Evolutionary conservation across 2,797 vertebrate species (phyloP).

Genomic region (Acipenser ruthenus): DNA sequence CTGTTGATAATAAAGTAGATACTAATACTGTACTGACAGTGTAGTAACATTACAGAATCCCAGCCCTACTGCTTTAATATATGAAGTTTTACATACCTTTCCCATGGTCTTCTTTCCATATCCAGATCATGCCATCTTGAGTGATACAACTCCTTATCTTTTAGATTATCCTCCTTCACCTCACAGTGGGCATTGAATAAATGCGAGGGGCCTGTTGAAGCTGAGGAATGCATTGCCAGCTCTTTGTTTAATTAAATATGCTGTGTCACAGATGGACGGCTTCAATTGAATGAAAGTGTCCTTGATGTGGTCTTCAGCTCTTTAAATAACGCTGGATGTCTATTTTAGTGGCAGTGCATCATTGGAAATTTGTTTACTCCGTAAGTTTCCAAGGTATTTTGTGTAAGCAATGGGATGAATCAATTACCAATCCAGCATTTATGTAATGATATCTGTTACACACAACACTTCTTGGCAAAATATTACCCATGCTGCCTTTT

Average conservation of each 20-base stretch:
- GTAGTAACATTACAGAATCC: too few relatives aligned
- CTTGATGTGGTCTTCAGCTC: constrained; percentile 15
- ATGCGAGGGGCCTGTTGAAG: constrained; percentile 22
- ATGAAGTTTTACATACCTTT: constrained; percentile 14
- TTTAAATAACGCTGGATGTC: constrained; percentile 31
- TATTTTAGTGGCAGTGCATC: constrained; percentile 36
- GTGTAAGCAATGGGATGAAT: constrained; percentile 17
- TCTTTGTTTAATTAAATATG: neutral
- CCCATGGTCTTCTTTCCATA: constrained; percentile 37
- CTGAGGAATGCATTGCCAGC: constrained; percentile 30
- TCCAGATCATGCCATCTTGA: constrained; percentile 36
- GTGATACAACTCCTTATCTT: constrained; percentile 28
- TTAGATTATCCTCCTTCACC: constrained; percentile 29
- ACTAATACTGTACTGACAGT: too few relatives aligned
- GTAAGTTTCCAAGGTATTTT: constrained; percentile 26
- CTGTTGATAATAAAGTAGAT: too few relatives aligned
- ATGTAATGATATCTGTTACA: constrained; percentile 16
- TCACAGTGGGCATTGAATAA: constrained; percentile 38
- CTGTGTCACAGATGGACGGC: constrained; percentile 1
- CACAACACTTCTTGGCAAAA: neutral
- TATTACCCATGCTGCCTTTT: too few relatives aligned
- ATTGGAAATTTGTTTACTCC: constrained; percentile 19
- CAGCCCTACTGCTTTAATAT: too few relatives aligned
- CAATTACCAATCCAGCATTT: constrained; percentile 20
- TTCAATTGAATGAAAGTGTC: constrained; percentile 9